phyloP scores from a whole-genome alignment of 2,797 vertebrate genomes.

The Leptodactylus fallax region DNA sequence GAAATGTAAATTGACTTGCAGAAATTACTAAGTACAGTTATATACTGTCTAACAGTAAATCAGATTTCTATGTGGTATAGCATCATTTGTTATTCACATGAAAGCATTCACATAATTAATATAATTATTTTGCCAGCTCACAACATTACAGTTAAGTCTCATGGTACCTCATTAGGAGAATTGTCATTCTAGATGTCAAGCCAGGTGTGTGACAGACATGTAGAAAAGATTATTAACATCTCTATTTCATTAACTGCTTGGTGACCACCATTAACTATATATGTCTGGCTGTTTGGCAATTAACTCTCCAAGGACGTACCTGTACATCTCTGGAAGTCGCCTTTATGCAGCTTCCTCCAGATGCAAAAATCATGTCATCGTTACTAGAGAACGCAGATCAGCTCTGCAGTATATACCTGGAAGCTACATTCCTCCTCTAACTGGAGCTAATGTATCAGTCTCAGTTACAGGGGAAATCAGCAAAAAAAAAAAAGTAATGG shows the following conservation, averaged over 20 bases:
- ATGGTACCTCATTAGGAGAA: conserved; percentile 1
- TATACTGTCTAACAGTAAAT: not conserved
- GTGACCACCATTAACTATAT: too few species aligned
- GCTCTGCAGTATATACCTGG: too few species aligned
- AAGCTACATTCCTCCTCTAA: too few species aligned
- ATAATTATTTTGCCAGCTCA: not conserved
- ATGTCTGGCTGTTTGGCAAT: too few species aligned
- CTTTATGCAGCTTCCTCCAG: too few species aligned
- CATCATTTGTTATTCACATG: not conserved
- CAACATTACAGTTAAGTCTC: not conserved
- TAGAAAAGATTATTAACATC: not conserved
- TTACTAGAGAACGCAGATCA: too few species aligned
- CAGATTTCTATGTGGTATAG: not conserved
- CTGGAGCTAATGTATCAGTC: too few species aligned
- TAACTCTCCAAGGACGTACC: too few species aligned
- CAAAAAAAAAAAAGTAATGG: too few species aligned
- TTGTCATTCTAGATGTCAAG: not conserved
- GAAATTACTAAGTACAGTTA: not conserved
- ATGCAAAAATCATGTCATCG: too few species aligned
- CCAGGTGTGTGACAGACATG: not conserved
- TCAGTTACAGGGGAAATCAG: too few species aligned
- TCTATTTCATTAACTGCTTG: not conserved
- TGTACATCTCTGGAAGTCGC: too few species aligned
- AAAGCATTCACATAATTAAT: not conserved
- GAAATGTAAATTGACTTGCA: conserved; percentile 7